Conservation (phyloP, 2,797 vertebrate genomes). For the Pangasius mekongensis region DNA sequence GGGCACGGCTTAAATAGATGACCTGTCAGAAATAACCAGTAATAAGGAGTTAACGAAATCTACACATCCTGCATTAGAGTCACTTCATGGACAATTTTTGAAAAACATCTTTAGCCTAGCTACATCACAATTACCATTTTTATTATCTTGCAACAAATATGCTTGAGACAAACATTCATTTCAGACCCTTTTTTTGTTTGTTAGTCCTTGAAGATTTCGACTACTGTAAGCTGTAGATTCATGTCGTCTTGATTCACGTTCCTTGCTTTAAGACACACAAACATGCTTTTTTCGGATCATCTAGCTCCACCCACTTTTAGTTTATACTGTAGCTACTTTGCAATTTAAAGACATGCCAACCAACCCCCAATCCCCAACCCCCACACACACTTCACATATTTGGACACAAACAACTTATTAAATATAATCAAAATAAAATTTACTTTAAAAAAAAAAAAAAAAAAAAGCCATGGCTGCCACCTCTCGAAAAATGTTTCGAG, state of each 20-base stretch:
- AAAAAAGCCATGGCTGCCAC: no score
- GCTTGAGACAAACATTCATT: neutral
- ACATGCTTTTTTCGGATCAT: neutral
- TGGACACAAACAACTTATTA: conserved; percentile 4
- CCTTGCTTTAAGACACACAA: conserved; percentile 1
- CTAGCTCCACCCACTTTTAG: conserved; percentile 1
- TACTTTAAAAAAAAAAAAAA: neutral
- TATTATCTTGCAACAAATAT: conserved; percentile 17
- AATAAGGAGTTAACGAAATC: conserved; percentile 19
- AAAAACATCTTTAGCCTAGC: conserved; percentile 8
- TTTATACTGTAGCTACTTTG: neutral
- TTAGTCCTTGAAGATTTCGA: neutral
- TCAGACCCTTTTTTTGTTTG: neutral
- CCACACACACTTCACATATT: conserved; percentile 6
- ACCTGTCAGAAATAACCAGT: neutral
- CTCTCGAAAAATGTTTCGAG: neutral
- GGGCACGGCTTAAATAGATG: conserved; percentile 49
- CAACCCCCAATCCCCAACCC: no score
- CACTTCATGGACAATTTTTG: neutral
- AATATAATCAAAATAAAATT: neutral
- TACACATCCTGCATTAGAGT: conserved; percentile 22
- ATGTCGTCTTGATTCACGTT: neutral
- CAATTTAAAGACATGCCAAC: neutral
- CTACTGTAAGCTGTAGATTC: neutral
- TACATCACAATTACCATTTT: conserved; percentile 22